These are phyloP conservation scores for Psilopsiagon aymara DNA, from an alignment of 2,113 vertebrate species.

Conservation along the genomic window DNA sequence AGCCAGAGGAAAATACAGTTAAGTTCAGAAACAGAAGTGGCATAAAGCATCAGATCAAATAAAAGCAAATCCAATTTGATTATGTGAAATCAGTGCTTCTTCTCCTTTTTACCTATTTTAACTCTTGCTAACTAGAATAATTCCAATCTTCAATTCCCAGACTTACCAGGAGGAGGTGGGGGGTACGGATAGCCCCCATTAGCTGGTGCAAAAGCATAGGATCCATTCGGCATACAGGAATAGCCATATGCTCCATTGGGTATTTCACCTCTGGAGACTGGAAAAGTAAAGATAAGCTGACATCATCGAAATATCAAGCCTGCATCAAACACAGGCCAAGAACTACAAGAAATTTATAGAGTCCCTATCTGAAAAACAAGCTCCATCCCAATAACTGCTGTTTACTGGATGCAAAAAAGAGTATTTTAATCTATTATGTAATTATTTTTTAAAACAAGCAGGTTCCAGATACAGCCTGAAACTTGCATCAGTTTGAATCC, in stretches of 20 bases:
- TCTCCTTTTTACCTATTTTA: background rate
- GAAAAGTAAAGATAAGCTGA: conserved; percentile 36
- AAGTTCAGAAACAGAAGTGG: background rate
- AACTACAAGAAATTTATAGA: background rate
- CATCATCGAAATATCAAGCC: background rate
- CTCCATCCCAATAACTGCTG: background rate
- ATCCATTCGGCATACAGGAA: conserved; percentile 91
- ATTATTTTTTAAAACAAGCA: background rate
- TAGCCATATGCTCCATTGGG: conserved; percentile 84
- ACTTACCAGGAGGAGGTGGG: conserved; percentile 82
- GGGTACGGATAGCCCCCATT: conserved; percentile 88
- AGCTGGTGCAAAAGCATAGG: conserved; percentile 83
- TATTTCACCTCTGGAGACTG: conserved; percentile 93
- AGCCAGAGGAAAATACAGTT: background rate
- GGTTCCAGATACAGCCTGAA: background rate
- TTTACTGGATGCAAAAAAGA: background rate
- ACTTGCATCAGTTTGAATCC: background rate
- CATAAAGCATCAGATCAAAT: background rate
- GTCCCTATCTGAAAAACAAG: background rate
- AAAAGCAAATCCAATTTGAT: background rate
- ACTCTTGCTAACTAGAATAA: background rate
- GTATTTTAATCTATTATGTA: background rate
- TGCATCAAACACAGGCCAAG: background rate
- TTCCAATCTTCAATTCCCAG: background rate
- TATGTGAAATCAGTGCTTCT: background rate